A percentile compares a stretch with the other conserved stretches of the same genome.
Evolutionary conservation across 2,888 invertebrate genomes (phyloP).

Genomic region (Agrochola lychnidis): DNA sequence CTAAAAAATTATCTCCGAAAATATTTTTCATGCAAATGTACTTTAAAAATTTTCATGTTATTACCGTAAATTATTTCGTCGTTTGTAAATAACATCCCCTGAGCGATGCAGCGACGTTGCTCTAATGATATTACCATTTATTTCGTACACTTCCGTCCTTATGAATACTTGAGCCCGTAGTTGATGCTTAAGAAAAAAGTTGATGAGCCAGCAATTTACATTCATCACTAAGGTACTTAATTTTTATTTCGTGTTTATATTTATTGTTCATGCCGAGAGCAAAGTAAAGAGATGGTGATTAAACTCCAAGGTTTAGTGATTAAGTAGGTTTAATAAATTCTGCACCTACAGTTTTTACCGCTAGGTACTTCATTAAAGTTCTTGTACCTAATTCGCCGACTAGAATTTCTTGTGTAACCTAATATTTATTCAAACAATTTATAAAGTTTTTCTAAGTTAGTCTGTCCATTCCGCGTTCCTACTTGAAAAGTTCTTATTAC

Average conservation of each 20-base stretch:
- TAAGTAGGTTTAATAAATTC: conserved; percentile 28
- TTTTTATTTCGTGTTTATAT: conserved; percentile 57
- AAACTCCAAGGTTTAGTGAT: conserved; percentile 23
- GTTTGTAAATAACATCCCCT: conserved; percentile 68
- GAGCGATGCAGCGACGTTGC: conserved; percentile 68
- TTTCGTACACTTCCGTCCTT: conserved; percentile 78
- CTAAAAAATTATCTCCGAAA: conserved; percentile 21
- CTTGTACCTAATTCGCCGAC: background rate
- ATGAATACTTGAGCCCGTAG: conserved; percentile 81
- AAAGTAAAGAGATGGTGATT: conserved; percentile 16
- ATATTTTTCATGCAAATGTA: conserved; percentile 35
- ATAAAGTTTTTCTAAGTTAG: conserved; percentile 17
- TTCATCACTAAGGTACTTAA: conserved; percentile 71
- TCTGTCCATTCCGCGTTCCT: background rate
- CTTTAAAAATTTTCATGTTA: conserved; percentile 49
- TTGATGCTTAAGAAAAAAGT: conserved; percentile 76
- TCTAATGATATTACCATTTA: conserved; percentile 83
- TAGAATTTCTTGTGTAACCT: conserved; percentile 23
- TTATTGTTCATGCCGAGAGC: conserved; percentile 25
- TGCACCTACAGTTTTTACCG: background rate
- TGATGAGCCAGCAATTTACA: conserved; percentile 81
- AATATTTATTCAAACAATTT: conserved; percentile 18
- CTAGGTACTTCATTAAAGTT: conserved; percentile 10
- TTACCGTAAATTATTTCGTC: conserved; percentile 58
- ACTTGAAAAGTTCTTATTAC: conserved; percentile 53